A percentile compares a stretch with the other conserved stretches of the same genome.
Evolutionary conservation across 2,888 invertebrate species (phyloP).

Genomic region (Ophion costatus): DNA sequence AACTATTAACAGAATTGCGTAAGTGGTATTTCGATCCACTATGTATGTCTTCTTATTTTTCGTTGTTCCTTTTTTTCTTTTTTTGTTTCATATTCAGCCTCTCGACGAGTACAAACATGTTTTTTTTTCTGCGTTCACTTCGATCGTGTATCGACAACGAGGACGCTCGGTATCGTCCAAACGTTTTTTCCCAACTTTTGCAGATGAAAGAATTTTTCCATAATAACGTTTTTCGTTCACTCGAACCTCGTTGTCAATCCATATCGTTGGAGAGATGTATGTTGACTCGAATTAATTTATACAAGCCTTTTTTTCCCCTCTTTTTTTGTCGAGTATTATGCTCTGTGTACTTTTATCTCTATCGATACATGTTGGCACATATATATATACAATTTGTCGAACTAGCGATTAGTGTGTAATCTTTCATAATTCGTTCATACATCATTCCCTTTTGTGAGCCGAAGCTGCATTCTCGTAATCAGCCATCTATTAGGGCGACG

Average conservation of each 20-base stretch:
- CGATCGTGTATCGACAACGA: constrained; percentile 77
- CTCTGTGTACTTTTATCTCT: constrained; percentile 27
- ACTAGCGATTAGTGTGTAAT: constrained; percentile 79
- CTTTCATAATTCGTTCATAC: constrained; percentile 65
- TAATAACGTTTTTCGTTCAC: constrained; percentile 5
- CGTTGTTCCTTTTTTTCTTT: constrained; percentile 71
- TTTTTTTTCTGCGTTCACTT: constrained; percentile 62
- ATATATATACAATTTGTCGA: constrained; percentile 72
- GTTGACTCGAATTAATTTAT: constrained; percentile 53
- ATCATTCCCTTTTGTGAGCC: constrained; percentile 53
- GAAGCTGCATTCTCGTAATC: constrained; percentile 36
- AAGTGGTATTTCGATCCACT: constrained; percentile 87
- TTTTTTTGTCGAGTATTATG: constrained; percentile 19
- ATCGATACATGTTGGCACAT: constrained; percentile 70
- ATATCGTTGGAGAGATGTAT: constrained; percentile 61
- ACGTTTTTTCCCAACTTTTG: background rate
- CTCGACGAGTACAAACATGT: constrained; percentile 38
- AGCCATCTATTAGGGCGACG: constrained; percentile 39
- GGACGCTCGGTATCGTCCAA: background rate
- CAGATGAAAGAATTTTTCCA: background rate
- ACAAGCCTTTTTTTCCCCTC: constrained; percentile 25
- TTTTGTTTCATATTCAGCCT: constrained; percentile 18
- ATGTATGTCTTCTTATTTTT: constrained; percentile 75
- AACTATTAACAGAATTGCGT: constrained; percentile 96
- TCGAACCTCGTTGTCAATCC: constrained; percentile 57